Evolutionary conservation across 2,113 vertebrate genomes (phyloP), one percentile per base, ranked within the genome.

Genomic region (Platysteira castanea): DNA sequence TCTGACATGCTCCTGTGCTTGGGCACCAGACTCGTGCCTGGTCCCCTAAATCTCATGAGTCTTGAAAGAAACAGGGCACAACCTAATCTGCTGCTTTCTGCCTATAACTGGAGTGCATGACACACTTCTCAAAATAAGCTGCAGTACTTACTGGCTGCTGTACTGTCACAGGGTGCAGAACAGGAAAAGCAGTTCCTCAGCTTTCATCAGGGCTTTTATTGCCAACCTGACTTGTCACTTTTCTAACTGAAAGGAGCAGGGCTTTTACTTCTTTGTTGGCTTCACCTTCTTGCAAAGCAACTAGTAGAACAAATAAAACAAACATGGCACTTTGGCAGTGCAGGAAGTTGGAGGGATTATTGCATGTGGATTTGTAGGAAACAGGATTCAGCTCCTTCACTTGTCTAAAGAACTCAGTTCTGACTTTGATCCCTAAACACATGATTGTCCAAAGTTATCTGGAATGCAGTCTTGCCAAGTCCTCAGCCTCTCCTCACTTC

Each of bases 61-160:
- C 61, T 50, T 56, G 56, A 84, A 82, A 80, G 83, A 90, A 95
- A 56, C 23, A 67, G 57, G 87, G 60, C 75, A 81, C 30, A 46
- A 33, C 65, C 65, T 94, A 78, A 86, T 80, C 56, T 91, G 28
- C 60, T 70, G 56, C 13, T 91, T 95, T 96, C 81, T 89, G 77
- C 88, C 64, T 83, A 76, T 90, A 96, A 90, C 73, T 65, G 78
- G 70, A 92, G 76, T 76, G 31, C 82, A 74, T 82, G 89, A 89
- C 95, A 92, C 74, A 57, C 44, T 86, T 95, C 75, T 90, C 64
- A 86, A 95, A 95, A 96, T 94, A 95, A 90, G 49, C 74, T 83
- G 61, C 78, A 70, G 87, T 52, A 33, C 26, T 89, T 60, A 46
- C 15, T 4, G 12, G 47, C 69, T 93, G 65, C 61, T 94, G 50